Base-by-base conservation (phyloP, 2,113 vertebrate genomes). In the Donacobius atricapilla region DNA sequence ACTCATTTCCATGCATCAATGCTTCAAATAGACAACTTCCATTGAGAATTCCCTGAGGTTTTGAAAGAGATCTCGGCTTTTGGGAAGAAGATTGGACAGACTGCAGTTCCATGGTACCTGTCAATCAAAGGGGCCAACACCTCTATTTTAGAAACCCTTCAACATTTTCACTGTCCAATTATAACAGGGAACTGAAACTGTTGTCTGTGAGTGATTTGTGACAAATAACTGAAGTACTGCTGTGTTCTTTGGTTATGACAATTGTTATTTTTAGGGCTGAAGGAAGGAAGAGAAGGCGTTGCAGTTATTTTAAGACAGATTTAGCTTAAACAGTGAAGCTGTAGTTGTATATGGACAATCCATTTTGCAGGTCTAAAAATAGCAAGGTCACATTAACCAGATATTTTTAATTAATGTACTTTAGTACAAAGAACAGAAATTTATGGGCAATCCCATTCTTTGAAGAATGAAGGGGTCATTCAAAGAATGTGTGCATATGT, bases 201-300 rank as follows among this genome's bases (percentile, higher is more conserved):
- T 87, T 89, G 66, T 42, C 73, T 92, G 76, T 51, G 60, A 94
- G 63, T 91, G 79, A 96, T 81, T 88, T 95, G 71, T 91, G 47
- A 87, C 91, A 91, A 89, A 84, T 64, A 83, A 88, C 53, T 90
- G 45, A 95, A 66, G 57, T 71, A 54, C 25, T 78, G 12, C 35
- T 72, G 51, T 31, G 9, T 69, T 96, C 35, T 58, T 91, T 4
- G 6, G 71, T 90, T 94, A 84, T 92, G 89, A 70, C 85, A 76
- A 97, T 95, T 57, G 60, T 35, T 96, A 84, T 89, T 97, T 96
- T 90, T 87, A 77, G 91, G 68, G 22, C 19, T 44, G 70, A 83
- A 71, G 22, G 63, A 73, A 85, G 86, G 83, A 96, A 90, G 45
- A 82, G 42, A 83, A 76, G 25, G 37, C 58, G 30, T 73, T 77